A percentile compares a stretch with the other conserved stretches of the same genome.
Conservation (phyloP, 2,888 invertebrate species). For the Drosophila aldrichi region DNA sequence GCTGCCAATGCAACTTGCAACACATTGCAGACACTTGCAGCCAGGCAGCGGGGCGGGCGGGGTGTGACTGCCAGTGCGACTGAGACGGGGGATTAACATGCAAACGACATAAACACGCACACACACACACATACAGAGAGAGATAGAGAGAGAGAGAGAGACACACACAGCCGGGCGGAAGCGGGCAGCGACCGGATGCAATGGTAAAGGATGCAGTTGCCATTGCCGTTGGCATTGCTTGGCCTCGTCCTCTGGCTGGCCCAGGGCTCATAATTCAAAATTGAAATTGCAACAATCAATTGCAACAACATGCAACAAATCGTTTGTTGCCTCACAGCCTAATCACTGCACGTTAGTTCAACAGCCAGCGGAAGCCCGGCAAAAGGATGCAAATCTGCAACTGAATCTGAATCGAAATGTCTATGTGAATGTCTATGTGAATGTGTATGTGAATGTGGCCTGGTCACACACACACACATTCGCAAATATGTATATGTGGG, state of each 20-base stretch:
- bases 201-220: conserved; percentile 56
- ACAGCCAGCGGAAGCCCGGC: conserved; percentile 59
- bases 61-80: conserved; percentile 15
- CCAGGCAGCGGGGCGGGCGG: background rate
- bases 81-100: conserved; percentile 53
- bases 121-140: background rate
- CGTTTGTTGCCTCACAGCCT: conserved; percentile 73
- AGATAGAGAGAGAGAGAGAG: too few relatives aligned
- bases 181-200: conserved; percentile 57
- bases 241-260: conserved; percentile 29
- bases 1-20: conserved; percentile 79
- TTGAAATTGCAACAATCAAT: conserved; percentile 84
- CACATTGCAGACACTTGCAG: conserved; percentile 66
- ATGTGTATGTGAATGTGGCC: conserved; percentile 18
- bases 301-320: conserved; percentile 82
- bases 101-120: conserved; percentile 43
- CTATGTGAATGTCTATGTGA: conserved; percentile 26
- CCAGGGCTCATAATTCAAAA: conserved; percentile 82
- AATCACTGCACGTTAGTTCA: conserved; percentile 73
- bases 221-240: conserved; percentile 36
- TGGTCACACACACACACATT: background rate
- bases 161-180: conserved; percentile 41
- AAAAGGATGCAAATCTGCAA: conserved; percentile 56
- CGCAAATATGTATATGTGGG: background rate
- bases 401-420: conserved; percentile 27